Conservation (phyloP, 1,140 invertebrate genomes). For the Solenopsis invicta region DNA sequence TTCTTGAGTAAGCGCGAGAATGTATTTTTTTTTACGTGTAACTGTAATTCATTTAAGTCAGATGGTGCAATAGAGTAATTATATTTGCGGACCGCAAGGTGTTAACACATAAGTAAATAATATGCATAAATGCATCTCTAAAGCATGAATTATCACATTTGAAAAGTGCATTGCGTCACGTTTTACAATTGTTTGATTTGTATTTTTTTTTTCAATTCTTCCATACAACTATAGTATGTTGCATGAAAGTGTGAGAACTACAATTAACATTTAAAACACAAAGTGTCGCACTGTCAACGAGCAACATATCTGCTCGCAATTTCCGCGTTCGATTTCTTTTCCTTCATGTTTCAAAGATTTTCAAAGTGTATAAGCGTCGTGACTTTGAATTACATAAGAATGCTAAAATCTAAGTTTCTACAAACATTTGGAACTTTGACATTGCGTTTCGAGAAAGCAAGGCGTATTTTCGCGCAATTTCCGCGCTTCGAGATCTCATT, state of each 20-base stretch:
- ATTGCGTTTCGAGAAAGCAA: not conserved
- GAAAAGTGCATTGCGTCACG: not conserved
- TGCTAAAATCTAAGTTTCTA: not conserved
- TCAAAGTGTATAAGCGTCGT: not conserved
- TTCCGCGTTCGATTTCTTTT: not conserved
- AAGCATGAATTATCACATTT: not conserved
- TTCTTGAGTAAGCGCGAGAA: too few species aligned
- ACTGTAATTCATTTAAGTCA: too few species aligned
- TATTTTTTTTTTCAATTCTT: not conserved
- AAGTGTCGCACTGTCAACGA: not conserved
- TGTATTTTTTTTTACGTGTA: too few species aligned
- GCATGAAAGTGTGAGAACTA: not conserved
- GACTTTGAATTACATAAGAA: not conserved
- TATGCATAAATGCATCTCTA: not conserved
- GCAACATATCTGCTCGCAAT: not conserved
- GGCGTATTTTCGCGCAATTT: constrained; percentile 12
- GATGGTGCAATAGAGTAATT: too few species aligned
- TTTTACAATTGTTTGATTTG: not conserved
- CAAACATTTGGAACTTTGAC: not conserved
- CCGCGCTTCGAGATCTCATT: constrained; percentile 13
- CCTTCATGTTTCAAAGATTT: not conserved
- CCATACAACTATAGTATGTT: not conserved
- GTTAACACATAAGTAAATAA: not conserved
- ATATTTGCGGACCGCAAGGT: too few species aligned
- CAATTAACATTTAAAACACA: not conserved